phyloP scores from a whole-genome alignment of 2,113 vertebrate species.

The Microcebus tavaratra region DNA sequence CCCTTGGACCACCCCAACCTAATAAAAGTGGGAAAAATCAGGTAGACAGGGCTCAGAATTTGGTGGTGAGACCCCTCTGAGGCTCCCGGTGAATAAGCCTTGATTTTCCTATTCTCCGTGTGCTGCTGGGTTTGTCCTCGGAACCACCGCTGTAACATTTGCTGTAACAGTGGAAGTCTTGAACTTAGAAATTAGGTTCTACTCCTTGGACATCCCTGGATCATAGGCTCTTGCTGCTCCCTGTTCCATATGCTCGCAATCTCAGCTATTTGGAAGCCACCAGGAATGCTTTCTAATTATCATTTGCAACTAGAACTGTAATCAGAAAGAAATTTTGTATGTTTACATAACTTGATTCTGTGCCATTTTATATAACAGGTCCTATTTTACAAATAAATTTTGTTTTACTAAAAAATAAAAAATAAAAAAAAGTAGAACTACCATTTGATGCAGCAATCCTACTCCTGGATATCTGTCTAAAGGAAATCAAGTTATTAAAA shows the following conservation, averaged over 20 bases:
- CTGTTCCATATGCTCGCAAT: slow-evolving; percentile 72
- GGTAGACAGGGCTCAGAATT: too few relatives aligned
- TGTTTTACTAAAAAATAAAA: slow-evolving; percentile 81
- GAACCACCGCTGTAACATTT: too few relatives aligned
- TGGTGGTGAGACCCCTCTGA: too few relatives aligned
- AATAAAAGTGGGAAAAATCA: too few relatives aligned
- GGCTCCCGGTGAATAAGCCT: too few relatives aligned
- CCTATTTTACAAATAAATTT: slow-evolving; percentile 87
- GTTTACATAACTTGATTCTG: slow-evolving; percentile 89
- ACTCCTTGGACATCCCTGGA: slow-evolving; percentile 76
- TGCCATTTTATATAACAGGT: slow-evolving; percentile 88
- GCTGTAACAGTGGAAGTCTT: slow-evolving; percentile 58
- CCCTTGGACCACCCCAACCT: too few relatives aligned
- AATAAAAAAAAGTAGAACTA: too few relatives aligned
- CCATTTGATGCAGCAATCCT: too few relatives aligned
- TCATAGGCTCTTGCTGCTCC: slow-evolving; percentile 70
- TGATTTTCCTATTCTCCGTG: too few relatives aligned
- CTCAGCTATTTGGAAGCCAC: slow-evolving; percentile 77
- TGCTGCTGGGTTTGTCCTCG: too few relatives aligned
- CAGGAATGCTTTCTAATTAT: slow-evolving; percentile 82
- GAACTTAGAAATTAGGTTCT: slow-evolving; percentile 79
- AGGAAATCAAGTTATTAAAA: too few relatives aligned
- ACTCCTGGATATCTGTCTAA: too few relatives aligned
- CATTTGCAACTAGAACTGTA: slow-evolving; percentile 84
- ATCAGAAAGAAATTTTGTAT: slow-evolving; percentile 88